Evolutionary conservation across 2,888 invertebrate genomes (phyloP).

Genomic region (Agrenia bidenticulata): DNA sequence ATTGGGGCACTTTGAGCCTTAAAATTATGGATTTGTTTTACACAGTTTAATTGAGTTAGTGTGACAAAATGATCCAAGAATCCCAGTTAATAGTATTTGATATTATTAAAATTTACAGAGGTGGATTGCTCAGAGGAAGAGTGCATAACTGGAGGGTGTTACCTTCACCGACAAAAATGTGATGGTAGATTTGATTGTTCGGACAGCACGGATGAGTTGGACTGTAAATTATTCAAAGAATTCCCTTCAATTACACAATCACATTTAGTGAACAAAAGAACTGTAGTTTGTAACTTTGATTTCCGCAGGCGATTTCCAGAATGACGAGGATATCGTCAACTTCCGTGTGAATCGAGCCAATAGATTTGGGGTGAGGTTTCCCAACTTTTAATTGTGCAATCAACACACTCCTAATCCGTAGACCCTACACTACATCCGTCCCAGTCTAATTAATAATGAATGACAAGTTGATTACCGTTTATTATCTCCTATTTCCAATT

Average conservation of each 20-base stretch:
- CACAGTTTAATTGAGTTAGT: too few species aligned
- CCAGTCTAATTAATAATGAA: too few species aligned
- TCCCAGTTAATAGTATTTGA: too few species aligned
- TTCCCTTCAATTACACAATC: background rate
- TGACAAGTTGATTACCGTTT: too few species aligned
- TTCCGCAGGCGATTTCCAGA: slow-evolving; percentile 54
- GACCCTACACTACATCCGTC: too few species aligned
- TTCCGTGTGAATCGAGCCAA: slow-evolving; percentile 54
- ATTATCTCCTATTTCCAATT: background rate
- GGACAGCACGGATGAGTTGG: slow-evolving; percentile 57
- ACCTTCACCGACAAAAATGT: slow-evolving; percentile 56
- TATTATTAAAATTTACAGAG: slow-evolving; percentile 1
- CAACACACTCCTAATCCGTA: too few species aligned
- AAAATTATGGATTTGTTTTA: too few species aligned
- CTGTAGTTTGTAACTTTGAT: too few species aligned
- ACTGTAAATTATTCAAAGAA: slow-evolving; percentile 56
- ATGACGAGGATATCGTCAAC: slow-evolving; percentile 53
- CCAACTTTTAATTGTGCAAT: too few species aligned
- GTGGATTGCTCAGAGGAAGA: slow-evolving; percentile 49
- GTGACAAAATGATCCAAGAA: too few species aligned
- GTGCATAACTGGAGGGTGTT: slow-evolving; percentile 58
- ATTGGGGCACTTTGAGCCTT: too few species aligned
- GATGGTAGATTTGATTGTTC: slow-evolving; percentile 58
- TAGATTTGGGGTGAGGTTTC: slow-evolving; percentile 39
- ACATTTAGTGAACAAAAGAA: background rate